Percentiles rank a stretch among this genome's conserved stretches.
These are phyloP conservation scores for Fragum sueziense DNA, from an alignment of 2,888 invertebrate species.

Conservation along the genomic window DNA sequence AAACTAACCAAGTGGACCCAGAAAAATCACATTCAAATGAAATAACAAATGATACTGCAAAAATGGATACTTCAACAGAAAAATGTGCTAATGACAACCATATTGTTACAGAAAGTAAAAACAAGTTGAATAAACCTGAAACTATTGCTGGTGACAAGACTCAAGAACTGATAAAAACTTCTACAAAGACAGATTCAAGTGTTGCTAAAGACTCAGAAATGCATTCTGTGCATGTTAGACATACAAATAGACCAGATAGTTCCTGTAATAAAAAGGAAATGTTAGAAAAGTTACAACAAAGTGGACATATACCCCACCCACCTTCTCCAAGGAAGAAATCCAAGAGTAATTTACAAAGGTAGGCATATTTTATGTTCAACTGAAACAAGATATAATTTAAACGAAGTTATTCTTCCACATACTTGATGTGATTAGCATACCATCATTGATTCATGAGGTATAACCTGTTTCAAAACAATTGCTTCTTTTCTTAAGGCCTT, in stretches of 20 bases:
- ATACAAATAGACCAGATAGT: not conserved
- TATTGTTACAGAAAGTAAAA: not conserved
- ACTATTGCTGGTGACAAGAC: not conserved
- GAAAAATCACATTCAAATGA: no score
- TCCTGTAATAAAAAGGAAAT: not conserved
- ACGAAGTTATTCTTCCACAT: no score
- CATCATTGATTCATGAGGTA: no score
- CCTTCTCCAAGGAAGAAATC: slow-evolving; percentile 35
- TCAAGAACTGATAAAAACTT: not conserved
- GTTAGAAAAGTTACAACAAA: slow-evolving; percentile 22
- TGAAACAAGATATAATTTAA: no score
- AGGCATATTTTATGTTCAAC: no score
- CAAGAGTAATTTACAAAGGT: slow-evolving; percentile 33
- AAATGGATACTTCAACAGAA: no score
- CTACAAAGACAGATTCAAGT: not conserved
- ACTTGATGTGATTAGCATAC: no score
- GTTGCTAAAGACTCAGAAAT: not conserved
- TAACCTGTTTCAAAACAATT: no score
- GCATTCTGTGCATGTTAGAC: not conserved
- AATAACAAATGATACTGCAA: no score
- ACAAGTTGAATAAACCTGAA: not conserved
- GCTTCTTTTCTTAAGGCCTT: no score
- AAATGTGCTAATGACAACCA: no score
- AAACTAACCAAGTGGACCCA: no score
- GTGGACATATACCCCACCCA: slow-evolving; percentile 31